Percentiles rank a stretch among this genome's conserved stretches.
These are phyloP conservation scores for Phalacrocorax pelagicus DNA, from an alignment of 2,113 vertebrate genomes.

Conservation along the genomic window DNA sequence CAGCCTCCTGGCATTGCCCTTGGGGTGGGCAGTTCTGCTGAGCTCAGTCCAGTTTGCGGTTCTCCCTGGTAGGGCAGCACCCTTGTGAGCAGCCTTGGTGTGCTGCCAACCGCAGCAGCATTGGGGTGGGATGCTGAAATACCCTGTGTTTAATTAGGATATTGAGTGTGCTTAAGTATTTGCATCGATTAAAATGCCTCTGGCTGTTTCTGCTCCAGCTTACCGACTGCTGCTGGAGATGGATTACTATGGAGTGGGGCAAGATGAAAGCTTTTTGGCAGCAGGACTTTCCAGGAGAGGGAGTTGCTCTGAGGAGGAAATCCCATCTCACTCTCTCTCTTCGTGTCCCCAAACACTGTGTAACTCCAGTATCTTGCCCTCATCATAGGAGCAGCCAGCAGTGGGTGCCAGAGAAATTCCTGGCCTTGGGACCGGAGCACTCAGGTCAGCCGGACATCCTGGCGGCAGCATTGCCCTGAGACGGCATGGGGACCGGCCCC, in stretches of 20 bases:
- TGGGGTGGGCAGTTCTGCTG: background rate
- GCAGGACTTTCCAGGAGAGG: background rate
- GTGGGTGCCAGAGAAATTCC: background rate
- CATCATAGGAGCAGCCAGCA: background rate
- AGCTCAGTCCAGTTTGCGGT: background rate
- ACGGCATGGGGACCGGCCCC: fast-evolving
- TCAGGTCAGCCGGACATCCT: background rate
- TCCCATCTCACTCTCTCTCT: background rate
- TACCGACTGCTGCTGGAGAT: background rate
- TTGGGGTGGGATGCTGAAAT: background rate
- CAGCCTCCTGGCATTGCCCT: background rate
- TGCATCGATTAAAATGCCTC: background rate
- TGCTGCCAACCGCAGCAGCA: background rate
- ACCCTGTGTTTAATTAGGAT: background rate
- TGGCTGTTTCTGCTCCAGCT: background rate
- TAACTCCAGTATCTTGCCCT: background rate
- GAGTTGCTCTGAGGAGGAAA: background rate
- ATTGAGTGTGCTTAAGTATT: background rate
- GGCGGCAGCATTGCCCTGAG: fast-evolving
- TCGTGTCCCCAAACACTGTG: background rate
- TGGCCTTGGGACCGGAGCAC: background rate
- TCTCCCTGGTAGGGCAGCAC: background rate
- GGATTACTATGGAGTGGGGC: background rate
- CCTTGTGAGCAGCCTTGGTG: background rate
- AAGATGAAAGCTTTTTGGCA: background rate